phyloP scores from a whole-genome alignment of 2,888 invertebrate genomes.

The Hipparchia sbordonii region DNA sequence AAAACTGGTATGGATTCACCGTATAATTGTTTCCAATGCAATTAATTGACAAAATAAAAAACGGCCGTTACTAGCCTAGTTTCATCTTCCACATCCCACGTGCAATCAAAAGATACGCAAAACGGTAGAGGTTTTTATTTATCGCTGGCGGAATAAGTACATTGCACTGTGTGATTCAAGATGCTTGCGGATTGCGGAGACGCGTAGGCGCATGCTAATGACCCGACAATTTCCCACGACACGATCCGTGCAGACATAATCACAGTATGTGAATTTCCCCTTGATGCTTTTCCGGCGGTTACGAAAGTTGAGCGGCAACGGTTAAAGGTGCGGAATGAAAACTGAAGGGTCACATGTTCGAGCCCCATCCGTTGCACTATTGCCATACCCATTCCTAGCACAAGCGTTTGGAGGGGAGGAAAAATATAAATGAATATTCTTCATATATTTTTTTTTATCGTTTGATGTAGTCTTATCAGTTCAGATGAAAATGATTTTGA shows the following conservation, averaged over 20 bases:
- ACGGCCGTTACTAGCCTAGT: slow-evolving; percentile 4
- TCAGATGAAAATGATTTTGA: too few relatives aligned
- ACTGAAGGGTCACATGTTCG: too few relatives aligned
- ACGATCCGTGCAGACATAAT: background rate
- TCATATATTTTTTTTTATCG: too few relatives aligned
- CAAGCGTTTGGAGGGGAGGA: too few relatives aligned
- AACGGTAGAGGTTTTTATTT: slow-evolving; percentile 27
- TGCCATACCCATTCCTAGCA: too few relatives aligned
- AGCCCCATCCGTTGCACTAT: too few relatives aligned
- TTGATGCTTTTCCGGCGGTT: background rate
- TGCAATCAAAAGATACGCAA: slow-evolving; percentile 15
- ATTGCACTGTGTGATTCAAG: slow-evolving; percentile 44
- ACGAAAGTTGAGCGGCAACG: too few relatives aligned
- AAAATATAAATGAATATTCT: too few relatives aligned
- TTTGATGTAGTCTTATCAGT: too few relatives aligned
- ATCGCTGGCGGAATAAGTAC: slow-evolving; percentile 36
- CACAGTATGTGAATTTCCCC: slow-evolving; percentile 1
- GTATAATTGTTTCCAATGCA: too few relatives aligned
- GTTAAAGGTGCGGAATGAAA: too few relatives aligned
- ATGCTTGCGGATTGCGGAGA: slow-evolving; percentile 39
- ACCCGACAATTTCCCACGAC: slow-evolving; percentile 38
- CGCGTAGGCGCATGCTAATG: slow-evolving; percentile 50
- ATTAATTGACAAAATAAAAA: background rate
- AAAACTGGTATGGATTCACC: too few relatives aligned
- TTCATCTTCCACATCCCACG: slow-evolving; percentile 25